Evolutionary conservation across 2,888 invertebrate species (phyloP).

Genomic region (Orchestes rusci): DNA sequence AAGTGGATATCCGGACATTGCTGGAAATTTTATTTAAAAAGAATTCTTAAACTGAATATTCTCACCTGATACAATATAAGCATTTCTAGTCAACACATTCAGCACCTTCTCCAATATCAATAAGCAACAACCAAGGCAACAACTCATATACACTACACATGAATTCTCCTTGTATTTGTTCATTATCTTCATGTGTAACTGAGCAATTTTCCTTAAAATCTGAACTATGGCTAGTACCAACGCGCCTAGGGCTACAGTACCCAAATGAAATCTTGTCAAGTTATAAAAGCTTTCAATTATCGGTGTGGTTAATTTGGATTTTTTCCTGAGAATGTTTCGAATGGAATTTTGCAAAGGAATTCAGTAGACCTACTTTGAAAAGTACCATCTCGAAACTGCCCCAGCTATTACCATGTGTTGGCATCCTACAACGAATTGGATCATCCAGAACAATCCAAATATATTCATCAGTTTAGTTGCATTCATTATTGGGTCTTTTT

Average conservation of each 20-base stretch:
- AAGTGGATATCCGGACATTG: constrained; percentile 60
- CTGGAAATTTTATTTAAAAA: constrained; percentile 47
- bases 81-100: constrained; percentile 59
- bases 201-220: constrained; percentile 49
- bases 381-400: constrained; percentile 60
- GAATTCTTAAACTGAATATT: background rate
- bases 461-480: constrained; percentile 47
- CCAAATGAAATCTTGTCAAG: constrained; percentile 60
- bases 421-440: constrained; percentile 59
- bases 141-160: too few species aligned
- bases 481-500: constrained; percentile 43
- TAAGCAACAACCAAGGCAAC: constrained; percentile 57
- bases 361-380: constrained; percentile 47
- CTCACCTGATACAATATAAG: constrained; percentile 64
- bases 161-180: too few species aligned
- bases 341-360: constrained; percentile 32
- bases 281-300: constrained; percentile 43
- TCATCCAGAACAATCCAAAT: constrained; percentile 58
- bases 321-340: constrained; percentile 20
- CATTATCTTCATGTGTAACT: constrained; percentile 41
- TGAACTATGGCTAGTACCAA: constrained; percentile 65
- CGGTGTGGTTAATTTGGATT: constrained; percentile 23
- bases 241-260: constrained; percentile 71
- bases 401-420: constrained; percentile 63
- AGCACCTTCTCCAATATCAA: constrained; percentile 59